phyloP scores from a whole-genome alignment of 1,140 invertebrate species.

The Drosophila murphyi region DNA sequence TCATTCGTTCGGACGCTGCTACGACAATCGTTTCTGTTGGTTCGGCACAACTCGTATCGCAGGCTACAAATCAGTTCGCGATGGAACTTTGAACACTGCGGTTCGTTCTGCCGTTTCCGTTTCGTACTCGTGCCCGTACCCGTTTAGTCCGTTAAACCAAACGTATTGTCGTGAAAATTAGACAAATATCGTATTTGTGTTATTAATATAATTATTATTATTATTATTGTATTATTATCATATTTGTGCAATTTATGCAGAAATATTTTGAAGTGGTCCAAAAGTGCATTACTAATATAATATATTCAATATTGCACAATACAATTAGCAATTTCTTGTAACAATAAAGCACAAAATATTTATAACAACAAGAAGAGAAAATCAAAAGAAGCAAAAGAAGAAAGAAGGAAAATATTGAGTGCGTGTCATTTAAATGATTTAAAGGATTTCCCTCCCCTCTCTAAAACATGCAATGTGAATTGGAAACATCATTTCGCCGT shows the following conservation, averaged over 20 bases:
- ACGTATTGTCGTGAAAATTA: slow-evolving; percentile 18
- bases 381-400: slow-evolving; percentile 19
- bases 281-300: slow-evolving; percentile 25
- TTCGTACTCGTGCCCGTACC: slow-evolving; percentile 46
- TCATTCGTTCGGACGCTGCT: slow-evolving; percentile 3
- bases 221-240: slow-evolving; percentile 7
- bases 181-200: slow-evolving; percentile 41
- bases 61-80: slow-evolving; percentile 73
- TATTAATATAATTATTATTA: slow-evolving; percentile 37
- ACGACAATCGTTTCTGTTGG: slow-evolving; percentile 23
- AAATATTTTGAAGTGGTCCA: slow-evolving; percentile 10
- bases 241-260: slow-evolving; percentile 13
- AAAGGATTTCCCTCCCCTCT: slow-evolving; percentile 62
- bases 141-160: slow-evolving; percentile 32
- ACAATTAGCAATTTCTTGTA: slow-evolving; percentile 42
- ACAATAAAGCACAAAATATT: slow-evolving; percentile 26
- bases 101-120: slow-evolving; percentile 75
- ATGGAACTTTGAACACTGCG: slow-evolving; percentile 83
- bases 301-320: slow-evolving; percentile 14
- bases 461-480: slow-evolving; percentile 55
- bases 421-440: slow-evolving; percentile 82
- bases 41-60: slow-evolving; percentile 32
- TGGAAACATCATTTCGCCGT: slow-evolving; percentile 35
- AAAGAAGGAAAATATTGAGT: slow-evolving; percentile 49
- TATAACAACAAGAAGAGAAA: slow-evolving; percentile 13